Conservation (phyloP, 2,113 vertebrate genomes). For the Cyphomyrus discorhynchus region DNA sequence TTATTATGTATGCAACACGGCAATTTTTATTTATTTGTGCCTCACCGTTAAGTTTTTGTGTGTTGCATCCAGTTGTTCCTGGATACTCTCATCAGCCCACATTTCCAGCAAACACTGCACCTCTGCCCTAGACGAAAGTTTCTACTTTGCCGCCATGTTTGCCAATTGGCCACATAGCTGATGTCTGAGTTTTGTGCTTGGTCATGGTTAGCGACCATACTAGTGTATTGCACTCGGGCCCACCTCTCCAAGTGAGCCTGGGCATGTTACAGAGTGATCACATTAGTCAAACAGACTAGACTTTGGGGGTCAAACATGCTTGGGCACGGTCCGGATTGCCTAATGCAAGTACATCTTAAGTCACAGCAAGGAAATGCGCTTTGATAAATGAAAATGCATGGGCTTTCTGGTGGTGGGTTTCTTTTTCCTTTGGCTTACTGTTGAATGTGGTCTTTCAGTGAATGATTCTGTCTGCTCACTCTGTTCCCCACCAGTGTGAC, state of each 20-base stretch:
- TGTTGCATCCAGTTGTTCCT: neutral
- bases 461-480: neutral
- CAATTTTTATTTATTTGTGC: neutral
- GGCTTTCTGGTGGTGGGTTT: neutral
- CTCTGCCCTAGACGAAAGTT: neutral
- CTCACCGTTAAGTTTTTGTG: neutral
- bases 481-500: constrained; percentile 51
- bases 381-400: neutral
- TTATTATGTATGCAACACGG: neutral
- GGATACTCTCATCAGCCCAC: neutral
- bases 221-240: too few relatives aligned
- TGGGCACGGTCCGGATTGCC: neutral
- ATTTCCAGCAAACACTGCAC: neutral
- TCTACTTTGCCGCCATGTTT: neutral
- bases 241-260: too few relatives aligned
- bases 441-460: neutral
- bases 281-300: neutral
- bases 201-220: neutral
- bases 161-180: neutral
- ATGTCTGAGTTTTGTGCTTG: neutral
- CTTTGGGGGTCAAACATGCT: neutral
- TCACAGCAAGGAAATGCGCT: neutral
- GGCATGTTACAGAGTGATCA: neutral
- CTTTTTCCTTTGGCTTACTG: neutral
- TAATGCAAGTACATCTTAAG: neutral